phyloP scores from a whole-genome alignment of 1,140 invertebrate genomes.

The Bradynema listronoti region DNA sequence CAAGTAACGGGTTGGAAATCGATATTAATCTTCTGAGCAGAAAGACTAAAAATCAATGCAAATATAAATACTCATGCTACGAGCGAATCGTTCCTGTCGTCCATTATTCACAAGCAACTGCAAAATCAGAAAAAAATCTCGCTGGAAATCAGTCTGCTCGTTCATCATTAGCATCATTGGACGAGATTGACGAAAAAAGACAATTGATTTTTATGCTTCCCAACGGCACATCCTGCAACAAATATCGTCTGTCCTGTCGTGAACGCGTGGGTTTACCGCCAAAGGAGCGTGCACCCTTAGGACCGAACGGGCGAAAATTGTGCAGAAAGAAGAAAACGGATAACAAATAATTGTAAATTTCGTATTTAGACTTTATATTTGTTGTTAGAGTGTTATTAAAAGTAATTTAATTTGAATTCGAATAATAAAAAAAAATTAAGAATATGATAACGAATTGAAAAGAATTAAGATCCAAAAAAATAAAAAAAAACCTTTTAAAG shows the following conservation, averaged over 20 bases:
- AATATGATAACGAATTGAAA: too few species aligned
- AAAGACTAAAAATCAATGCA: too few species aligned
- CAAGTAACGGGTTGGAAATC: too few species aligned
- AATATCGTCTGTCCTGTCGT: slow-evolving; percentile 36
- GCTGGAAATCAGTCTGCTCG: background rate
- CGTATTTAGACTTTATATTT: background rate
- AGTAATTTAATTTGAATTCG: too few species aligned
- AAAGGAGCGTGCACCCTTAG: slow-evolving; percentile 33
- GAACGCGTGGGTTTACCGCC: slow-evolving; percentile 35
- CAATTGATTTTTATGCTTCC: too few species aligned
- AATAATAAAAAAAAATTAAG: too few species aligned
- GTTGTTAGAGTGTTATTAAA: too few species aligned
- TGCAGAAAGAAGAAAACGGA: slow-evolving; percentile 40
- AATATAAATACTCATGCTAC: too few species aligned
- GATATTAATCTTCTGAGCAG: too few species aligned
- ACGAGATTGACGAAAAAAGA: background rate
- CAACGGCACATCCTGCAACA: slow-evolving; percentile 3
- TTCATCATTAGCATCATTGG: background rate
- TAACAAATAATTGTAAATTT: slow-evolving; percentile 2
- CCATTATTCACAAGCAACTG: too few species aligned
- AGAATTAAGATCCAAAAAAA: too few species aligned
- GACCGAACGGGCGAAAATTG: slow-evolving; percentile 37
- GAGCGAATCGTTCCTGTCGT: too few species aligned
- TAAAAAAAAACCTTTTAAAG: slow-evolving; percentile 22
- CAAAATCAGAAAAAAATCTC: background rate